Evolutionary conservation across 1,140 invertebrate genomes (phyloP).

Genomic region (Caenorhabditis briggsae): DNA sequence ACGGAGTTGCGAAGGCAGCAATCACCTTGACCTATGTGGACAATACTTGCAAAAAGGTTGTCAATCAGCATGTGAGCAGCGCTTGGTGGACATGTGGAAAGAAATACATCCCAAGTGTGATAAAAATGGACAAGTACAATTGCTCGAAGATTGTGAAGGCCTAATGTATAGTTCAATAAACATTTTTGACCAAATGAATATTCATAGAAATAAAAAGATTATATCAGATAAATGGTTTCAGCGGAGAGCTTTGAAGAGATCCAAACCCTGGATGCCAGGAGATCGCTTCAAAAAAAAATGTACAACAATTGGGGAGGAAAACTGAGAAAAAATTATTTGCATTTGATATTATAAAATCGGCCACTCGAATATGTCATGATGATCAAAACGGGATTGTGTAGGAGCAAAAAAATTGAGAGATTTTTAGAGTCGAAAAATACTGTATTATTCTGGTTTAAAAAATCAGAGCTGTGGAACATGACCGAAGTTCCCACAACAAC

Average conservation of each 20-base stretch:
- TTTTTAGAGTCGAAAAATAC: too few relatives aligned
- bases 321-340: not conserved
- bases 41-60: conserved; percentile 5
- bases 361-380: not conserved
- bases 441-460: too few relatives aligned
- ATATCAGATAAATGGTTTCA: too few relatives aligned
- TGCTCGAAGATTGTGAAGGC: conserved; percentile 33
- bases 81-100: conserved; percentile 1
- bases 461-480: too few relatives aligned
- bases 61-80: conserved; percentile 19
- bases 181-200: too few relatives aligned
- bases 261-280: too few relatives aligned
- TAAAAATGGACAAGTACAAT: not conserved
- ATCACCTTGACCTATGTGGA: conserved; percentile 20
- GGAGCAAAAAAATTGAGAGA: too few relatives aligned
- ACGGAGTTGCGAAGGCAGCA: conserved; percentile 31
- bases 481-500: too few relatives aligned
- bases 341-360: not conserved
- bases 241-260: too few relatives aligned
- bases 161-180: not conserved
- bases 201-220: too few relatives aligned
- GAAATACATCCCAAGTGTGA: not conserved
- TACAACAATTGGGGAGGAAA: not conserved
- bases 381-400: not conserved
- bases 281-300: too few relatives aligned